phyloP scores from a whole-genome alignment of 2,797 vertebrate species.

The Pogoniulus pusillus region DNA sequence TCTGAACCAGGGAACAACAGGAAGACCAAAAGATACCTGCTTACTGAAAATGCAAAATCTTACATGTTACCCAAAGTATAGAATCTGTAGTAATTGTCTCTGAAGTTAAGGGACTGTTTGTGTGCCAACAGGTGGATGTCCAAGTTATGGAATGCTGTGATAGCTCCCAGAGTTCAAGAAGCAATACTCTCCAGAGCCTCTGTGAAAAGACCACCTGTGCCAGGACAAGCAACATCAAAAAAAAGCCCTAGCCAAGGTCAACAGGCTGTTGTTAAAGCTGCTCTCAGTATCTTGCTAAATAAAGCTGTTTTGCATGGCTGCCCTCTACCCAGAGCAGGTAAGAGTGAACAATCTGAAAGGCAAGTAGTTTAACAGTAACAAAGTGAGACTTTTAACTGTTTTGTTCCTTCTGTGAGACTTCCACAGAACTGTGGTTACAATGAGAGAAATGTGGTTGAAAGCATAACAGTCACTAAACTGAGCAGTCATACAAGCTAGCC shows the following conservation, averaged over 20 bases:
- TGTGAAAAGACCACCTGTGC: slow-evolving; percentile 75
- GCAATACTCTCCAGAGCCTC: slow-evolving; percentile 90
- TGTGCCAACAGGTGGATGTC: slow-evolving; percentile 87
- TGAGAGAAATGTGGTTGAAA: neutral
- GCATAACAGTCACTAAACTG: neutral
- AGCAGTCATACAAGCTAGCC: neutral
- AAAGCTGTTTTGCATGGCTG: slow-evolving; percentile 91
- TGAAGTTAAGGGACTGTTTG: neutral
- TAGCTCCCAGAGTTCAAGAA: slow-evolving; percentile 91
- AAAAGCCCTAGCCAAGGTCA: slow-evolving; percentile 86
- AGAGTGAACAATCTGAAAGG: neutral
- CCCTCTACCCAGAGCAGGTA: slow-evolving; percentile 89
- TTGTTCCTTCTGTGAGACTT: neutral
- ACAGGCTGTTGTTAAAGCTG: slow-evolving; percentile 91
- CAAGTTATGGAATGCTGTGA: slow-evolving; percentile 90
- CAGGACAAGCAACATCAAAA: slow-evolving; percentile 75
- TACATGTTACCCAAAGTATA: neutral
- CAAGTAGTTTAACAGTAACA: neutral
- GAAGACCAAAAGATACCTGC: neutral
- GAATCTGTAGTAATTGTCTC: neutral
- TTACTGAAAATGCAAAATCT: neutral
- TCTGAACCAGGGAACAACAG: neutral
- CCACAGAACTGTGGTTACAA: neutral
- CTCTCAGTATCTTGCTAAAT: slow-evolving; percentile 94
- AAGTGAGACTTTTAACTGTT: neutral